Conservation (phyloP, 2,888 invertebrate species). For the Dastarcus helophoroides region DNA sequence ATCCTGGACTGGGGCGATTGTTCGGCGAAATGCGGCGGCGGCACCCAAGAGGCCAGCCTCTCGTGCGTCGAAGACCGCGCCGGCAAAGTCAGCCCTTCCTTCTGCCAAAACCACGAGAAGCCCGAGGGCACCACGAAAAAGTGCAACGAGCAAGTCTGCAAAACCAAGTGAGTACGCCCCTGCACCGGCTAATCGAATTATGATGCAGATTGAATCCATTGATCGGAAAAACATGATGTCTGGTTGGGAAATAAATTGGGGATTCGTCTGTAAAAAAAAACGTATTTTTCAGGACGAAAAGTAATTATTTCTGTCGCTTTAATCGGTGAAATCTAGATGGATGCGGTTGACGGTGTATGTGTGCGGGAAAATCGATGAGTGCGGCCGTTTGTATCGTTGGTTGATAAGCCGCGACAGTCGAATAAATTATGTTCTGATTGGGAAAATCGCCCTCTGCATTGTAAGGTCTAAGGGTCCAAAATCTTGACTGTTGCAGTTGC, state of each 20-base stretch:
- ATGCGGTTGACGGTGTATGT: too few species aligned
- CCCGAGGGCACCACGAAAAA: slow-evolving; percentile 34
- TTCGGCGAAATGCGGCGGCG: slow-evolving; percentile 51
- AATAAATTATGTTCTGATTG: too few species aligned
- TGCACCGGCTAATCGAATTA: background rate
- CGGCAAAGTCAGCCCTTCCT: slow-evolving; percentile 48
- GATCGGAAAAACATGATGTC: slow-evolving; percentile 1
- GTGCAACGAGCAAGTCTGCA: slow-evolving; percentile 41
- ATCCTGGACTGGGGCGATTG: slow-evolving; percentile 52
- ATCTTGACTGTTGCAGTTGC: too few species aligned
- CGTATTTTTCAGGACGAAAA: too few species aligned
- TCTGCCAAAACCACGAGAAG: slow-evolving; percentile 37
- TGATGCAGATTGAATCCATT: background rate
- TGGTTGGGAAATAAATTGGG: slow-evolving; percentile 1
- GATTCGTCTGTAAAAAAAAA: slow-evolving; percentile 1
- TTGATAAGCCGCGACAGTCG: too few species aligned
- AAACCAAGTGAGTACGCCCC: slow-evolving; percentile 37
- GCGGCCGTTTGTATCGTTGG: too few species aligned
- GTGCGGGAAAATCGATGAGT: too few species aligned
- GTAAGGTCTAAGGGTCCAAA: too few species aligned
- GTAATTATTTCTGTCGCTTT: too few species aligned
- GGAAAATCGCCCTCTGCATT: too few species aligned
- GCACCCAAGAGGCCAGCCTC: slow-evolving; percentile 41
- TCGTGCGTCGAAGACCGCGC: slow-evolving; percentile 49
- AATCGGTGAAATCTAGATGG: too few species aligned